phyloP scores from a whole-genome alignment of 2,888 invertebrate genomes.

The Sinohyriopsis cumingii region DNA sequence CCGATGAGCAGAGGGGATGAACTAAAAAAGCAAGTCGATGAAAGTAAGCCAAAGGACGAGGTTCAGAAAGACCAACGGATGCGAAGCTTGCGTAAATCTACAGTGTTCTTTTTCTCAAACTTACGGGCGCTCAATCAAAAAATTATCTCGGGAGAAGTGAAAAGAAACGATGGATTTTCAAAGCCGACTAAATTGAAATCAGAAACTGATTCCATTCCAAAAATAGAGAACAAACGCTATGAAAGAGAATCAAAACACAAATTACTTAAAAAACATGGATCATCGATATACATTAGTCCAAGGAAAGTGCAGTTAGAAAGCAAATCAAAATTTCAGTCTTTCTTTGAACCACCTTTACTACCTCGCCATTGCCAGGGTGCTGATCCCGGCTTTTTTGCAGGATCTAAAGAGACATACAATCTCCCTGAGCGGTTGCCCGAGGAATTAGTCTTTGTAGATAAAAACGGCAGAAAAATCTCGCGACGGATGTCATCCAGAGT shows the following conservation, averaged over 20 bases:
- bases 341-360: constrained; percentile 60
- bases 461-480: constrained; percentile 30
- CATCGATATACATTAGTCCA: constrained; percentile 59
- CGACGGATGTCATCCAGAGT: constrained; percentile 17
- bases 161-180: constrained; percentile 37
- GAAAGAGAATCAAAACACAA: no score
- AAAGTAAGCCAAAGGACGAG: constrained; percentile 12
- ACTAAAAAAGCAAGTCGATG: constrained; percentile 28
- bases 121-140: constrained; percentile 58
- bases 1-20: constrained; percentile 15
- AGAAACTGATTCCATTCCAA: no score
- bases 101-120: constrained; percentile 52
- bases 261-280: no score
- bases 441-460: constrained; percentile 41
- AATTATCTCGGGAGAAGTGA: constrained; percentile 48
- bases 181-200: not conserved
- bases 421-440: constrained; percentile 54
- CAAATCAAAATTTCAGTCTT: constrained; percentile 47
- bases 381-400: constrained; percentile 57
- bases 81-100: constrained; percentile 15
- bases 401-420: constrained; percentile 40
- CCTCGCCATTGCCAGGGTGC: constrained; percentile 51
- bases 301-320: constrained; percentile 40
- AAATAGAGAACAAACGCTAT: no score
- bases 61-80: constrained; percentile 10